These are phyloP conservation scores for Perodicticus potto DNA, from an alignment of 2,797 vertebrate genomes.

Conservation along the genomic window DNA sequence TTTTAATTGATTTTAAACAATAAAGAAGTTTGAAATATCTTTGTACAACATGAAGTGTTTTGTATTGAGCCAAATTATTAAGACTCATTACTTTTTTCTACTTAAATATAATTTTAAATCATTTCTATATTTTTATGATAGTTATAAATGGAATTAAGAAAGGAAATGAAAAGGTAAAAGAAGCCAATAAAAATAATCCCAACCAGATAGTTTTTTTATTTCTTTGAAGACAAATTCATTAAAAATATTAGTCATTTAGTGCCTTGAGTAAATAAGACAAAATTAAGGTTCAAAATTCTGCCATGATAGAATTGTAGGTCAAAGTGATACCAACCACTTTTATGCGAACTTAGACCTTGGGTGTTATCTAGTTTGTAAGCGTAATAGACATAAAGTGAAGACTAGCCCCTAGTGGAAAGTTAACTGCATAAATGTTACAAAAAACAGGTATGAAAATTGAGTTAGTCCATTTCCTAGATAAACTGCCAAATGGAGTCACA, in stretches of 20 bases:
- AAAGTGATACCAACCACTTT: conserved; percentile 23
- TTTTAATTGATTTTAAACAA: conserved; percentile 20
- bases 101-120: neutral
- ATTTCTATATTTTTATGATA: neutral
- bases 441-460: neutral
- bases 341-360: neutral
- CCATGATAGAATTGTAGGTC: neutral
- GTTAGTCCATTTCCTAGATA: neutral
- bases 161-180: neutral
- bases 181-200: neutral
- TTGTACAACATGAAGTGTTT: neutral
- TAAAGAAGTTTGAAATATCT: neutral
- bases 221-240: conserved; percentile 33
- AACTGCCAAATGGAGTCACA: neutral
- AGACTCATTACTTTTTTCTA: neutral
- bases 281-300: neutral
- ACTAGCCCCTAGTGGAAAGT: neutral
- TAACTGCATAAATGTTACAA: neutral
- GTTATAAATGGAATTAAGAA: neutral
- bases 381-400: neutral
- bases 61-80: conserved; percentile 1
- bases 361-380: neutral
- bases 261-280: conserved; percentile 9
- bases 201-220: neutral
- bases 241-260: neutral